Evolutionary conservation across 2,888 invertebrate species (phyloP).

Genomic region (Agrotis puta): DNA sequence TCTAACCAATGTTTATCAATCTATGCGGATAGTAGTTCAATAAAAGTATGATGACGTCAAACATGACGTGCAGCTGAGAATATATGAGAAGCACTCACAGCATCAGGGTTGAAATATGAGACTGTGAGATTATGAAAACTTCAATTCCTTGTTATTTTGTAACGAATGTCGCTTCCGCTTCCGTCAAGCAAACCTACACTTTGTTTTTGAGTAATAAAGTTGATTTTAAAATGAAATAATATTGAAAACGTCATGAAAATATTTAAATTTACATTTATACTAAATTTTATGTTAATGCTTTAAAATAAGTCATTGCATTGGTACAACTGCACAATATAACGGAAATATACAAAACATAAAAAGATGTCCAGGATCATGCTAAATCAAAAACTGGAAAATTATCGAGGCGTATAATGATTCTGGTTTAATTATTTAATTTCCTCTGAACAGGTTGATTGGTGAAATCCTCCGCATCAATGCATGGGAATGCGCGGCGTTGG

Average conservation of each 20-base stretch:
- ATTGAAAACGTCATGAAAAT: neutral
- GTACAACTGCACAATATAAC: too few species aligned
- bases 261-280: too few species aligned
- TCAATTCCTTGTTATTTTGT: neutral
- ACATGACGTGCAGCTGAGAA: neutral
- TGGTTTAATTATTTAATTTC: neutral
- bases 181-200: neutral
- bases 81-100: neutral
- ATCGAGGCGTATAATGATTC: too few species aligned
- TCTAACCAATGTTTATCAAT: neutral
- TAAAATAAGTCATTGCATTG: too few species aligned
- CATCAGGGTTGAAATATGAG: neutral
- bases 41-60: neutral
- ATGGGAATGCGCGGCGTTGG: conserved; percentile 94
- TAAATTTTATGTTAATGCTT: too few species aligned
- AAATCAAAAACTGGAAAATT: too few species aligned
- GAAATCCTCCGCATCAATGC: conserved; percentile 94
- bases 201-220: neutral
- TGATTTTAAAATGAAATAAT: neutral
- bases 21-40: neutral
- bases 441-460: conserved; percentile 91
- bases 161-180: neutral
- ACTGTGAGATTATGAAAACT: neutral
- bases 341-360: too few species aligned
- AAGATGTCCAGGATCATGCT: too few species aligned